Conservation (phyloP, 2,113 vertebrate genomes). For the Chamaea fasciata region DNA sequence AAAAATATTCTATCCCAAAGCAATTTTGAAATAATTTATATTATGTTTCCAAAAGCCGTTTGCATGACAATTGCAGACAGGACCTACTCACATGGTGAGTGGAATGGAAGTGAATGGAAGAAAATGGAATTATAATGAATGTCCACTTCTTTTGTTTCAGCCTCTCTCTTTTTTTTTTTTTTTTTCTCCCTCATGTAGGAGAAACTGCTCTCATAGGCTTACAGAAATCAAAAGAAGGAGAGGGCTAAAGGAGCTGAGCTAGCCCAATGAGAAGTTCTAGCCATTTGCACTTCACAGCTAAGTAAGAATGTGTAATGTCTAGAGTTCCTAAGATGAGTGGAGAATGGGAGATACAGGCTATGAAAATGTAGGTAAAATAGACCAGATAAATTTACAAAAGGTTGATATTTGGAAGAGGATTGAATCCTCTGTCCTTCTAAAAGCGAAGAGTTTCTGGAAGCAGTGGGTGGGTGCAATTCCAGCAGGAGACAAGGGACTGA, state of each 20-base stretch:
- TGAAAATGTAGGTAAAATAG: neutral
- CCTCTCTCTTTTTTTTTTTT: neutral
- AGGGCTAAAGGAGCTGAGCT: neutral
- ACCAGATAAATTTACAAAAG: neutral
- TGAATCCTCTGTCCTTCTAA: neutral
- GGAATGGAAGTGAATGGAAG: neutral
- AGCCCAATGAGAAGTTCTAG: neutral
- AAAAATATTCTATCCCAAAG: neutral
- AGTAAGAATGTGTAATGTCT: neutral
- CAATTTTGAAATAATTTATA: neutral
- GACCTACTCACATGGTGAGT: neutral
- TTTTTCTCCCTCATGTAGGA: neutral
- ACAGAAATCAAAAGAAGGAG: neutral
- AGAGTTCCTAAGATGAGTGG: neutral
- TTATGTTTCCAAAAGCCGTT: neutral
- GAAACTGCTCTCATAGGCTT: neutral
- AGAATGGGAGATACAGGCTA: neutral
- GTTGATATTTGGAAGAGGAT: neutral
- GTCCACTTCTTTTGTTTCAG: neutral
- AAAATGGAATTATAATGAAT: neutral
- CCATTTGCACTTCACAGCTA: neutral
- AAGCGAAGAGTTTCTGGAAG: neutral
- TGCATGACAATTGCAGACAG: neutral
- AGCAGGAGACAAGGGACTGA: neutral
- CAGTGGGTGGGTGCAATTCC: neutral